phyloP scores from a whole-genome alignment of 2,113 vertebrate genomes.

The Saccopteryx leptura region DNA sequence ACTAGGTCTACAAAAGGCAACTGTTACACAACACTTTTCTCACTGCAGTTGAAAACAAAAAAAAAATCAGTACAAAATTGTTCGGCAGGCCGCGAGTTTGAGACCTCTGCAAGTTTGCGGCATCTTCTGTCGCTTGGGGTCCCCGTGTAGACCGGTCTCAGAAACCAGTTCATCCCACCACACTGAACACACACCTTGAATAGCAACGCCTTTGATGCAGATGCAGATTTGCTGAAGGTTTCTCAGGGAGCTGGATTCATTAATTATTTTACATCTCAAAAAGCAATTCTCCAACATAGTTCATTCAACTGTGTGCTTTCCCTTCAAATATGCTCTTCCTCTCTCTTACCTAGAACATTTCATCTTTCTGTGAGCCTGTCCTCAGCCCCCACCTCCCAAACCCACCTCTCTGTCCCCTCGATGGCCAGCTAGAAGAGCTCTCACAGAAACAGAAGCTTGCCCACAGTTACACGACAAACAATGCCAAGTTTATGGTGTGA shows the following conservation, averaged over 20 bases:
- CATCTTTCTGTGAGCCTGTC: not conserved
- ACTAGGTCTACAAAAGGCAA: too few relatives aligned
- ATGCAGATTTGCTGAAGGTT: not conserved
- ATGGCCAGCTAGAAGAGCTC: not conserved
- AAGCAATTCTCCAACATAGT: not conserved
- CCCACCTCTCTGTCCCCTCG: not conserved
- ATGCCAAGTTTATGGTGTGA: too few relatives aligned
- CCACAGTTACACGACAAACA: too few relatives aligned
- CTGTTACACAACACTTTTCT: too few relatives aligned
- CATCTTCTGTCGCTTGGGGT: rapidly evolving
- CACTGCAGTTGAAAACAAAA: too few relatives aligned
- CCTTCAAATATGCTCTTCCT: not conserved
- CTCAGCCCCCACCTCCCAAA: not conserved
- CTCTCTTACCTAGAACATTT: not conserved
- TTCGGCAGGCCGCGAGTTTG: too few relatives aligned
- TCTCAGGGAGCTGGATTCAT: not conserved
- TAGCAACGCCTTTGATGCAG: not conserved
- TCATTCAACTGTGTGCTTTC: not conserved
- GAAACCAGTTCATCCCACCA: not conserved
- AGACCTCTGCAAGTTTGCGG: too few relatives aligned
- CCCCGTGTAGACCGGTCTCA: too few relatives aligned
- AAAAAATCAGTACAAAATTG: too few relatives aligned
- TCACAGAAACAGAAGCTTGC: not conserved
- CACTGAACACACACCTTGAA: not conserved
- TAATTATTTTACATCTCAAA: not conserved